Conservation (phyloP, 2,888 invertebrate genomes). For the Spodoptera picta region DNA sequence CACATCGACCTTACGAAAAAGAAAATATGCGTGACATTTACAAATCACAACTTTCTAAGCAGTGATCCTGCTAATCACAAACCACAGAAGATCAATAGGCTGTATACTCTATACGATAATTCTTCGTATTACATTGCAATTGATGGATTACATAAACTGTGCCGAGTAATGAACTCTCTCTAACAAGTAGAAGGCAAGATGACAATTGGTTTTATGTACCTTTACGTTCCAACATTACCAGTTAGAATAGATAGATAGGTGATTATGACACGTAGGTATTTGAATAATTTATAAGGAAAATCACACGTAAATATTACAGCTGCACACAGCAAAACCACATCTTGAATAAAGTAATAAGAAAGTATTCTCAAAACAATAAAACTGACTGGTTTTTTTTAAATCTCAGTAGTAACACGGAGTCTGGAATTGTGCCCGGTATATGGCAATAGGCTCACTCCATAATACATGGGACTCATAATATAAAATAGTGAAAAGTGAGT, state of each 20-base stretch:
- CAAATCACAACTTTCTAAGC: conserved; percentile 5
- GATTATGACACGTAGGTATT: neutral
- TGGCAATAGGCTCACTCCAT: too few species aligned
- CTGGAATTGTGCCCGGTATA: too few species aligned
- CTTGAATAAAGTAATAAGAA: too few species aligned
- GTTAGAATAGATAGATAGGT: neutral
- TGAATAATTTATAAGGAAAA: too few species aligned
- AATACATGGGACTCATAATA: too few species aligned
- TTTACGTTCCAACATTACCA: too few species aligned
- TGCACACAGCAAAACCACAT: too few species aligned
- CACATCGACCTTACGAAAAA: neutral
- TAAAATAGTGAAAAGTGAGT: too few species aligned
- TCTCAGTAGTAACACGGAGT: too few species aligned
- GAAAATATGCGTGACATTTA: neutral
- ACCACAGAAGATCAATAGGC: neutral
- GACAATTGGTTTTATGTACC: neutral
- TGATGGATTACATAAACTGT: conserved; percentile 35
- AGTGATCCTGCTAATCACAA: conserved; percentile 1
- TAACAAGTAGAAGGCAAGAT: conserved; percentile 11
- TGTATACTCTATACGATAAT: conserved; percentile 3
- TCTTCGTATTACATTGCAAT: conserved; percentile 8
- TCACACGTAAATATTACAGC: too few species aligned
- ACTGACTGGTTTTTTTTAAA: too few species aligned
- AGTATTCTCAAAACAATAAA: too few species aligned
- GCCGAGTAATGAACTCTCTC: conserved; percentile 33